Conservation (phyloP, 2,797 vertebrate species). For the Lepilemur septentrionalis region DNA sequence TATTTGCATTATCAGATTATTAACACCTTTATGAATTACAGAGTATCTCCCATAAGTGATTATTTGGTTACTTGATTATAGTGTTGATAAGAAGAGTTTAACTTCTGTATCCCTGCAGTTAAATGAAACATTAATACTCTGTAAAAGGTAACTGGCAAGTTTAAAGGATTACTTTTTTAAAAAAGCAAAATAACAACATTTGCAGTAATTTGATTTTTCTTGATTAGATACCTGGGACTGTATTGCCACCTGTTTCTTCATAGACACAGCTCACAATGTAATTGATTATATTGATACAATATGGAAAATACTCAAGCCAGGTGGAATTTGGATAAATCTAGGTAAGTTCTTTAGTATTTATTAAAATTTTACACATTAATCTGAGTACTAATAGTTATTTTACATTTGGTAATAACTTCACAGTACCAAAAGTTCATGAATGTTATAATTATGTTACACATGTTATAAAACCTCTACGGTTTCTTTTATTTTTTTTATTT, state of each 20-base stretch:
- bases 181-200: conserved; percentile 20
- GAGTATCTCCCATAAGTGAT: neutral
- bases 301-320: conserved; percentile 99
- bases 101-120: conserved; percentile 18
- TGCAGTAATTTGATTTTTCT: conserved; percentile 74
- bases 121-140: neutral
- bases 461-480: neutral
- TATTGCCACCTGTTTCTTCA: conserved; percentile 98
- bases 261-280: conserved; percentile 98
- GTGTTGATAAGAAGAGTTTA: conserved; percentile 13
- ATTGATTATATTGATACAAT: conserved; percentile 98
- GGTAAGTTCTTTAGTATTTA: conserved; percentile 86
- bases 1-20: neutral
- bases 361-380: conserved; percentile 7
- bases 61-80: neutral
- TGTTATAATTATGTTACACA: neutral
- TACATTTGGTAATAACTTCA: conserved; percentile 23
- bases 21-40: neutral
- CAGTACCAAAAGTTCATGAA: neutral
- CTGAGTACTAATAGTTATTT: neutral
- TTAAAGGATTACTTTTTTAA: neutral
- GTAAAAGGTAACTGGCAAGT: neutral
- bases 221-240: conserved; percentile 95
- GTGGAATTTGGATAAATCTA: conserved; percentile 98
- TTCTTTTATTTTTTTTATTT: too few relatives aligned